Base-by-base conservation (phyloP, 2,888 invertebrate species). In the Odontomyia ornata region DNA sequence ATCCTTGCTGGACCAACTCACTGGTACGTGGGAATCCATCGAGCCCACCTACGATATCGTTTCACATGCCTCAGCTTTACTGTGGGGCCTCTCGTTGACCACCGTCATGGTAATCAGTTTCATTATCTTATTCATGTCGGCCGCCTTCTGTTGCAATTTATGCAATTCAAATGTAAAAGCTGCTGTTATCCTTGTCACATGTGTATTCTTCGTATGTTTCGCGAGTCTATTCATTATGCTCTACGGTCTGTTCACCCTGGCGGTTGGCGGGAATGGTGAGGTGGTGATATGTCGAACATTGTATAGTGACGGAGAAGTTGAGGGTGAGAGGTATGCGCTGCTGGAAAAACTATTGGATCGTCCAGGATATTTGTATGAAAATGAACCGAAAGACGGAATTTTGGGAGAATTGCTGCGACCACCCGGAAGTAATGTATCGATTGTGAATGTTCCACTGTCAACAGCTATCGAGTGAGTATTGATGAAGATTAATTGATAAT, bases 201-300 rank as follows among this genome's bases (percentile, higher is more conserved):
- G 85, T 60, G 84, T 86, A 1, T 36, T 84, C 76, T 81, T 86
- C 75, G 84, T 85, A n/a, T 84, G 85, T 76, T 52, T 86, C 46
- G 84, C 83, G 78, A 86, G 86, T 81, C 82, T 87, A 65, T 80
- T 82, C 5, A 81, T 87, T 15, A 85, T 84, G 75, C 65, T 84
- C n/a, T 87, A 84, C 62, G 85, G 84, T 0, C 81, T 86, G 4
- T 80, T 84, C 75, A 84, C 86, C 1, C 77, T 87, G 77, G 83
- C 86, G 18, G 80, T 87, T 67, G 87, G 87, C n/a, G 87, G 87
- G 27, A 87, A 87, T 80, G 83, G 84, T 2, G 86, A 87, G 79
- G 83, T 87, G 43, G 90, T 93, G 82, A 86, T 94, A 0, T 95
- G 94, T 81, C 91, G 92, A 76, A 91, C 93, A 0, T 87, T 95